Percentiles rank a stretch among this genome's conserved stretches.
Conservation (phyloP, 2,888 invertebrate genomes). For the Lithodes maja region DNA sequence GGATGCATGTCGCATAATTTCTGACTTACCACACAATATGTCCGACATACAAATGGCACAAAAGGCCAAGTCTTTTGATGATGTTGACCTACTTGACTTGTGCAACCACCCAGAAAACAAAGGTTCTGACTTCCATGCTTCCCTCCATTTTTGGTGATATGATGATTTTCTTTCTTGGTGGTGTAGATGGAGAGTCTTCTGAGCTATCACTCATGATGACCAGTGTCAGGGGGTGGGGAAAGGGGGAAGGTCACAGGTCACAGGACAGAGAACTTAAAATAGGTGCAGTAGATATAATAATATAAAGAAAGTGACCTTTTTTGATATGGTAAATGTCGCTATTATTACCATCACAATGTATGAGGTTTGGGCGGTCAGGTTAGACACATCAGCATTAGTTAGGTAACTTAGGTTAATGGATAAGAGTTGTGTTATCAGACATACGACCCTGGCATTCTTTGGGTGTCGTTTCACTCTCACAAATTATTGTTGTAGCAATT, state of each 20-base stretch:
- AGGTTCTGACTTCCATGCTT: slow-evolving; percentile 5
- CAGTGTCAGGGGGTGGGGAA: neutral
- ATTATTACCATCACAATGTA: no score
- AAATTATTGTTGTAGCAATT: no score
- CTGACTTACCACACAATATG: neutral
- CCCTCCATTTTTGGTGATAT: neutral
- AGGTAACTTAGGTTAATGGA: no score
- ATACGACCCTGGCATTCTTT: no score
- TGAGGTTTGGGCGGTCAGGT: no score
- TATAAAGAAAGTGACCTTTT: no score
- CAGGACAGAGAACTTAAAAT: neutral
- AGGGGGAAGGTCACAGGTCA: neutral
- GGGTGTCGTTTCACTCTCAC: no score
- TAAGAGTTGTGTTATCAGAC: no score
- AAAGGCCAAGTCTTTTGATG: slow-evolving; percentile 4
- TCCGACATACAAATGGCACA: neutral
- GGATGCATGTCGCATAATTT: slow-evolving; percentile 20
- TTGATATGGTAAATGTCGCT: no score
- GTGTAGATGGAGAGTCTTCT: neutral
- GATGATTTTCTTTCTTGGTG: slow-evolving; percentile 17
- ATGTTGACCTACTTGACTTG: slow-evolving; percentile 10
- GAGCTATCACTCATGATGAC: slow-evolving; percentile 3
- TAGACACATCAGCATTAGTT: no score
- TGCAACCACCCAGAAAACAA: slow-evolving; percentile 15
- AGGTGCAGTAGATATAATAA: neutral